Evolutionary conservation across 1,140 invertebrate genomes (phyloP).

Genomic region (Drosophila littoralis): DNA sequence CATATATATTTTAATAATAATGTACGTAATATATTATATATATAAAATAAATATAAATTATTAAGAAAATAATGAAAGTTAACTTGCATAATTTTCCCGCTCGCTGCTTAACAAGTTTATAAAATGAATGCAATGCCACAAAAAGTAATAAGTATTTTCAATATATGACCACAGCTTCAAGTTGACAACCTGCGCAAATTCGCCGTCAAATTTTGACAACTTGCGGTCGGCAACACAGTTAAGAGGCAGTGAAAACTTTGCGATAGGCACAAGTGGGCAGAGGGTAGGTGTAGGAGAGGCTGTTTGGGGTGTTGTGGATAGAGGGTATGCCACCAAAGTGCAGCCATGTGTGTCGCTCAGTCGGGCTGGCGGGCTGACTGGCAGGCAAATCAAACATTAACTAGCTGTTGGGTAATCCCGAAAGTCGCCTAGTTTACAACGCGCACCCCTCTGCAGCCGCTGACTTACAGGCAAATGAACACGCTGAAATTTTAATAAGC

Average conservation of each 20-base stretch:
- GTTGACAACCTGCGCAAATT: slow-evolving; percentile 24
- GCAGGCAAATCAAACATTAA: slow-evolving; percentile 75
- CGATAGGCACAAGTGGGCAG: slow-evolving; percentile 2
- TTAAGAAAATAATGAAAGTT: no score
- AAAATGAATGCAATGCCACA: slow-evolving; percentile 7
- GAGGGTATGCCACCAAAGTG: slow-evolving; percentile 32
- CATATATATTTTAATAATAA: neutral
- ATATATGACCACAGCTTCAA: slow-evolving; percentile 13
- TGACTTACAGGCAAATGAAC: slow-evolving; percentile 76
- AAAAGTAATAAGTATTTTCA: slow-evolving; percentile 5
- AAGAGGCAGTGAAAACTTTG: slow-evolving; percentile 1
- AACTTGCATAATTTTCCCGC: neutral
- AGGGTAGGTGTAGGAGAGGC: neutral
- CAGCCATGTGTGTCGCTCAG: slow-evolving; percentile 59
- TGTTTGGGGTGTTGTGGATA: neutral
- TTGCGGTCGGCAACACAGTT: slow-evolving; percentile 32
- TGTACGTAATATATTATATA: neutral
- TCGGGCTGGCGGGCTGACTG: slow-evolving; percentile 15
- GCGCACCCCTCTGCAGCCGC: neutral
- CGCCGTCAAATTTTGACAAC: slow-evolving; percentile 28
- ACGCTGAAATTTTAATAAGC: slow-evolving; percentile 80
- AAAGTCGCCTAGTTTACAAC: slow-evolving; percentile 46
- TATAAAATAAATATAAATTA: neutral
- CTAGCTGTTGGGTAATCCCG: slow-evolving; percentile 68
- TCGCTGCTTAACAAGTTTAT: slow-evolving; percentile 8